phyloP scores from a whole-genome alignment of 1,140 invertebrate genomes.

The Cyphomyrmex costatus region DNA sequence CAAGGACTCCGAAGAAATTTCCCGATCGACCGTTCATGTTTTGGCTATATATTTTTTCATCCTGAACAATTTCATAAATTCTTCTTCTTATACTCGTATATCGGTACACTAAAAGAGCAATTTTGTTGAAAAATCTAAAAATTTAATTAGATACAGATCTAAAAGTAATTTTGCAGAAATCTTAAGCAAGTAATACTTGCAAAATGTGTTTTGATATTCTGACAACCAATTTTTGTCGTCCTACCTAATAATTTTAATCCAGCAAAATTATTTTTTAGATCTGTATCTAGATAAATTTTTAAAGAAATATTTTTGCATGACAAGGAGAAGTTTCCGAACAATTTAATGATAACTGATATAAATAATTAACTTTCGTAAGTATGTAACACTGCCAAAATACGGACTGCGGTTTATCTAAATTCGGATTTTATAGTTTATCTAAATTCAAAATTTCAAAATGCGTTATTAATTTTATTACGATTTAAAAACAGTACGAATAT shows the following conservation, averaged over 20 bases:
- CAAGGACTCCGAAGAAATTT: slow-evolving; percentile 7
- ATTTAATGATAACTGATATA: neutral
- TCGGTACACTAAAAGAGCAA: too few species aligned
- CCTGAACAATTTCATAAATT: neutral
- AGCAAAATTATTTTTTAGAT: neutral
- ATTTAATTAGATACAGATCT: too few species aligned
- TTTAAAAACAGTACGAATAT: slow-evolving; percentile 18
- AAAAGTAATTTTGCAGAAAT: too few species aligned
- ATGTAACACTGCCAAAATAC: neutral
- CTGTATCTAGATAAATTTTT: neutral
- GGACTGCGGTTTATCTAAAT: neutral
- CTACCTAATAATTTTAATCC: too few species aligned
- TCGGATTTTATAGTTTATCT: too few species aligned
- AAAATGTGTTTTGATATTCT: too few species aligned
- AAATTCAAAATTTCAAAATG: slow-evolving; percentile 24
- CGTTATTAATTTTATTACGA: slow-evolving; percentile 32
- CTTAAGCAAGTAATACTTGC: too few species aligned
- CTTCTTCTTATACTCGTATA: neutral
- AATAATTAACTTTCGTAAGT: slow-evolving; percentile 8
- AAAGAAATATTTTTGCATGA: too few species aligned
- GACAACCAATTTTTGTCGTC: too few species aligned
- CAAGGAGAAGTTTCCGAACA: neutral
- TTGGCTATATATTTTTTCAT: slow-evolving; percentile 19
- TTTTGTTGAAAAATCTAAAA: too few species aligned
- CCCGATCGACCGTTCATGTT: slow-evolving; percentile 8